Evolutionary conservation across 2,113 vertebrate species (phyloP).

Genomic region (Festucalex cinctus): DNA sequence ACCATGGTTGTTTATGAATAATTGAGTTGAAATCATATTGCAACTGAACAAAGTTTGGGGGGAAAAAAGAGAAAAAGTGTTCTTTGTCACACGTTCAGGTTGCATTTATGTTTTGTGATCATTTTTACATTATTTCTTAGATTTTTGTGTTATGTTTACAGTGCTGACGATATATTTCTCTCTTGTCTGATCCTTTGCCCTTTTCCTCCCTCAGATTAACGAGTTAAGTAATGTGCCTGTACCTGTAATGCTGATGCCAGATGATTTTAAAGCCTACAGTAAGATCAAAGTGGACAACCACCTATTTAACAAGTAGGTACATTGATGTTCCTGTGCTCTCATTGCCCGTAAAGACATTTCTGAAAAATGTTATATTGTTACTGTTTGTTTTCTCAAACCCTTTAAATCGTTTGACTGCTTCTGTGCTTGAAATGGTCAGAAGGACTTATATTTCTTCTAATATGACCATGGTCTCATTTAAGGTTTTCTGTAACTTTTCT

Average conservation of each 20-base stretch:
- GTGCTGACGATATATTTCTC: background rate
- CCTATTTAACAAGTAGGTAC: constrained; percentile 95
- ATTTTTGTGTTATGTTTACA: background rate
- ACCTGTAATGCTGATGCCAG: constrained; percentile 95
- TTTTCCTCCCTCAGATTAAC: constrained; percentile 79
- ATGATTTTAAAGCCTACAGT: constrained; percentile 97
- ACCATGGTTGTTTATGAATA: background rate
- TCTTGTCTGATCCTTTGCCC: background rate
- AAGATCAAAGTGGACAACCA: constrained; percentile 99
- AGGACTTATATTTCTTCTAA: background rate
- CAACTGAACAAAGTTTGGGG: background rate
- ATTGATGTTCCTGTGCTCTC: constrained; percentile 13
- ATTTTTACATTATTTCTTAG: background rate
- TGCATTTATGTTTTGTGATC: background rate
- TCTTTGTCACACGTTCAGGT: too few relatives aligned
- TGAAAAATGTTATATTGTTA: background rate
- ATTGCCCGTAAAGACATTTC: background rate
- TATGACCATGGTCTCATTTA: background rate
- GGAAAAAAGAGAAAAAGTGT: background rate
- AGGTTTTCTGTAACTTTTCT: background rate
- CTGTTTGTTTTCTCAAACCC: background rate
- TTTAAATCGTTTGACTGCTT: background rate
- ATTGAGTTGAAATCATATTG: background rate
- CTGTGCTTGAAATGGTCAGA: background rate
- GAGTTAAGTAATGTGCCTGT: constrained; percentile 93